Conservation (phyloP, 2,113 vertebrate genomes). For the Solenodon paradoxus region DNA sequence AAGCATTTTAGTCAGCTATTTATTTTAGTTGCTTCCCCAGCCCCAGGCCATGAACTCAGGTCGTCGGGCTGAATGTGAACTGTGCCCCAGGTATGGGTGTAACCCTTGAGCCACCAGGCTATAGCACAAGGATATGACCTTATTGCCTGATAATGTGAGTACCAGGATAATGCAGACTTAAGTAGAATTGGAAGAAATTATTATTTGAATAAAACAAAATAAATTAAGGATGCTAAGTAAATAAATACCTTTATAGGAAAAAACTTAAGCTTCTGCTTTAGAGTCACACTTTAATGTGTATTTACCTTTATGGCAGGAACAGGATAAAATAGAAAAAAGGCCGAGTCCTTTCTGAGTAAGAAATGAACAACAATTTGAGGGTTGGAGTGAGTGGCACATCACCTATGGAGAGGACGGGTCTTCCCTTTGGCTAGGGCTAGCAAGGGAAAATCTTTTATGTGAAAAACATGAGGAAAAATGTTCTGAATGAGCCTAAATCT, state of each 20-base stretch:
- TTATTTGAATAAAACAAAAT: neutral
- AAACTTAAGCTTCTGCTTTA: neutral
- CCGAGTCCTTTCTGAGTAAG: neutral
- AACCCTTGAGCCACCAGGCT: too few species aligned
- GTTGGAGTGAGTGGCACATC: neutral
- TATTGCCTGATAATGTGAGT: neutral
- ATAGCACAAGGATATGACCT: too few species aligned
- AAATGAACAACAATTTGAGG: neutral
- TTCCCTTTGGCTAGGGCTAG: neutral
- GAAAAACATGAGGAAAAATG: neutral
- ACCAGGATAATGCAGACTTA: neutral
- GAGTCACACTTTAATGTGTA: neutral
- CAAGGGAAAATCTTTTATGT: neutral
- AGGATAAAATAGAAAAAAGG: neutral
- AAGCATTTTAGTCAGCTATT: too few species aligned
- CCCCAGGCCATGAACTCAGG: too few species aligned
- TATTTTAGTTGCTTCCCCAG: too few species aligned
- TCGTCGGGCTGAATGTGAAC: too few species aligned
- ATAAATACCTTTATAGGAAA: neutral
- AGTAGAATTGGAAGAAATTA: neutral
- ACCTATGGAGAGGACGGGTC: neutral
- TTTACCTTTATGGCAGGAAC: neutral
- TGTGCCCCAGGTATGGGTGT: too few species aligned
- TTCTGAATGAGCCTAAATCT: neutral
- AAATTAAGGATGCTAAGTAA: neutral